These are phyloP conservation scores for Mesaphorura yosii DNA, from an alignment of 1,140 invertebrate species.

Conservation along the genomic window DNA sequence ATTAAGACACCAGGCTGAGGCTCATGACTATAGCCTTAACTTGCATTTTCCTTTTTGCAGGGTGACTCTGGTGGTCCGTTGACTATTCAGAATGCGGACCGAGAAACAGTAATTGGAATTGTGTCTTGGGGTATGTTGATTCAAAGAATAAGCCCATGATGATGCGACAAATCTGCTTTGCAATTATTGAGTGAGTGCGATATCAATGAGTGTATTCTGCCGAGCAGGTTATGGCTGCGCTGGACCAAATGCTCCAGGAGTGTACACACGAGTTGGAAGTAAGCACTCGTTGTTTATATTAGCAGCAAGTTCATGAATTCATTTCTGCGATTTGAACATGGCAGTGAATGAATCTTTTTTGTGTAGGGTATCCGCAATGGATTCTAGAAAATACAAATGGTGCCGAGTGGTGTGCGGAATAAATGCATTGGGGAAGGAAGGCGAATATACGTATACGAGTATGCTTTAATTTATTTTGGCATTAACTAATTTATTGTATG, in stretches of 20 bases:
- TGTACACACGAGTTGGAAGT: constrained; percentile 21
- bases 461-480: too few relatives aligned
- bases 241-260: constrained; percentile 14
- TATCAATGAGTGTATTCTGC: too few relatives aligned
- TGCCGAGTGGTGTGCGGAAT: constrained; percentile 23
- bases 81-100: constrained; percentile 21
- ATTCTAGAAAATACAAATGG: constrained; percentile 16
- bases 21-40: too few relatives aligned
- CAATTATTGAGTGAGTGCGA: too few relatives aligned
- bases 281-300: not conserved
- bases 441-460: too few relatives aligned
- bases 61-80: constrained; percentile 23
- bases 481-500: too few relatives aligned
- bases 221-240: constrained; percentile 23
- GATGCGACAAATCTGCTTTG: too few relatives aligned
- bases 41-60: too few relatives aligned
- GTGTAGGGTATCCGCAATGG: constrained; percentile 12
- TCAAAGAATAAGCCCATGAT: too few relatives aligned
- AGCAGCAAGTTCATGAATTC: not conserved
- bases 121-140: constrained; percentile 26
- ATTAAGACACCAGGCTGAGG: too few relatives aligned
- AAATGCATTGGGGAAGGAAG: too few relatives aligned
- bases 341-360: too few relatives aligned
- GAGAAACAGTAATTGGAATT: constrained; percentile 20
- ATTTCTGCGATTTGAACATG: not conserved